Evolutionary conservation across 1,140 invertebrate species (phyloP).

Genomic region (Aphaenogaster rudis): DNA sequence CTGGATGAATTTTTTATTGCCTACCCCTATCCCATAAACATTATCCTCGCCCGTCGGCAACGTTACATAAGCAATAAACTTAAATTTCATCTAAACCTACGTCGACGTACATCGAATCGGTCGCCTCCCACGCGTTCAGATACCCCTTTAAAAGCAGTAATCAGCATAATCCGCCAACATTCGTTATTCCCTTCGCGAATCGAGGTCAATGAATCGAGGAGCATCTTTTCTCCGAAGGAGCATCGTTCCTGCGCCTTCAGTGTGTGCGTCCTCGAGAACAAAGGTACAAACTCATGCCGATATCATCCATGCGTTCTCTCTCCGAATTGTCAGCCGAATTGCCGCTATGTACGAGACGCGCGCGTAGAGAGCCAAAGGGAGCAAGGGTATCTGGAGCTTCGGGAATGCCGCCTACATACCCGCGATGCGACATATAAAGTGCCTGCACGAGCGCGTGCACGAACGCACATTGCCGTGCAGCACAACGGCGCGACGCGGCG

Average conservation of each 20-base stretch:
- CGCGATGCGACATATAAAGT: conserved; percentile 59
- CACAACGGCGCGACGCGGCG: not conserved
- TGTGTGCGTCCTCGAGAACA: not conserved
- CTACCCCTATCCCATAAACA: conserved; percentile 43
- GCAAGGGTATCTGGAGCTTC: conserved; percentile 1
- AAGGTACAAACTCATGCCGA: conserved; percentile 8
- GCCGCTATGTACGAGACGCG: not conserved
- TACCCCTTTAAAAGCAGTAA: not conserved
- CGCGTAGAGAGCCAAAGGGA: not conserved
- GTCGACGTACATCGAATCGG: not conserved
- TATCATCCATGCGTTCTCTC: not conserved
- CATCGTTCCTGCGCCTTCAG: not conserved
- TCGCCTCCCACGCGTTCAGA: not conserved
- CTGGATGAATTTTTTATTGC: conserved; percentile 40
- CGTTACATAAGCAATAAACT: conserved; percentile 49
- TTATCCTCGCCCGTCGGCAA: conserved; percentile 35
- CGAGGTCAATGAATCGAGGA: conserved; percentile 5
- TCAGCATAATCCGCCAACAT: not conserved
- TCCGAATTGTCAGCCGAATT: not conserved
- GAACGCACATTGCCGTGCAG: conserved; percentile 52
- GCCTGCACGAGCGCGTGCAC: conserved; percentile 60
- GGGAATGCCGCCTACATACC: conserved; percentile 44
- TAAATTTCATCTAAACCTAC: conserved; percentile 46
- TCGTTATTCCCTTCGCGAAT: conserved; percentile 17
- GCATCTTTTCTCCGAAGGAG: not conserved